Conservation (phyloP, 1,140 invertebrate species). For the Drosophila rhopaloa region DNA sequence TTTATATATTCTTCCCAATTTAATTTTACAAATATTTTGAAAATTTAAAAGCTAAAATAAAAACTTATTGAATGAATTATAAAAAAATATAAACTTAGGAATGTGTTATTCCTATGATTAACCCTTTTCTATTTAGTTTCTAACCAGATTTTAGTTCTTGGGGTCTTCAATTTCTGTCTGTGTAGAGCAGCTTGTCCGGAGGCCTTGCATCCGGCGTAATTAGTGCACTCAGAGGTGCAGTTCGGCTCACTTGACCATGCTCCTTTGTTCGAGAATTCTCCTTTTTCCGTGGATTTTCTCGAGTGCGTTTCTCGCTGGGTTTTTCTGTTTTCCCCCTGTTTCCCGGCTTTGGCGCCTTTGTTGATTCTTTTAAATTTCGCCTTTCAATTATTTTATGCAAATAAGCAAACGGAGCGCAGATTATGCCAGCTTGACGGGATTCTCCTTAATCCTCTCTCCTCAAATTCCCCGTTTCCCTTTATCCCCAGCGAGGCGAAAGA, state of each 20-base stretch:
- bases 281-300: slow-evolving; percentile 41
- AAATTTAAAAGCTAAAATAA: no score
- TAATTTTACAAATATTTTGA: no score
- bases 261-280: slow-evolving; percentile 48
- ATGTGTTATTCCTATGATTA: no score
- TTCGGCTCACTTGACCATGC: slow-evolving; percentile 64
- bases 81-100: no score
- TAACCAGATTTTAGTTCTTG: no score
- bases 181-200: neutral
- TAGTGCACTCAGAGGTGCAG: slow-evolving; percentile 63
- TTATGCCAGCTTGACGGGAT: slow-evolving; percentile 82
- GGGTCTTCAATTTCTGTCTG: neutral
- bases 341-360: slow-evolving; percentile 59
- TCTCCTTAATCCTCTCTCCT: slow-evolving; percentile 9
- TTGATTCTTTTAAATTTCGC: slow-evolving; percentile 82
- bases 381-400: slow-evolving; percentile 84
- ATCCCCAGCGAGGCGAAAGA: slow-evolving; percentile 37
- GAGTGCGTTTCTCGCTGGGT: slow-evolving; percentile 44
- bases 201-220: slow-evolving; percentile 46
- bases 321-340: slow-evolving; percentile 11
- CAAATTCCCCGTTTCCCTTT: slow-evolving; percentile 23
- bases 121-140: no score
- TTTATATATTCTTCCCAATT: no score
- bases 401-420: slow-evolving; percentile 77
- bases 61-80: no score